Evolutionary conservation across 2,113 vertebrate species (phyloP).

Genomic region (Zosterops borbonicus): DNA sequence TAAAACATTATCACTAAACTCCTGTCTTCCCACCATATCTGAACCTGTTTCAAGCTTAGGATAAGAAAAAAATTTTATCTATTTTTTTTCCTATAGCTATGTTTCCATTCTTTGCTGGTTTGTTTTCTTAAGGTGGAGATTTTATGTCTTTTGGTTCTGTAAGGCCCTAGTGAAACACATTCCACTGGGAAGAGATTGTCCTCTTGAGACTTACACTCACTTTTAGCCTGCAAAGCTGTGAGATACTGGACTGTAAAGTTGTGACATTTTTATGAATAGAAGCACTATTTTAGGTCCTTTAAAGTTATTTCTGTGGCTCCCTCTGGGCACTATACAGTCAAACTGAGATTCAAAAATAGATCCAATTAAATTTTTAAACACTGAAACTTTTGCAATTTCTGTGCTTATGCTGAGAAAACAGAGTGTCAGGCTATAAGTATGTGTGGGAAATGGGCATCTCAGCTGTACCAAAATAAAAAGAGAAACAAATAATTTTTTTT

Average conservation of each 20-base stretch:
- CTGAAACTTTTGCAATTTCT: not conserved
- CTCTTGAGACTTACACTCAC: not conserved
- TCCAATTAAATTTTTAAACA: conserved; percentile 2
- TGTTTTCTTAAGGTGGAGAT: not conserved
- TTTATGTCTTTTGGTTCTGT: not conserved
- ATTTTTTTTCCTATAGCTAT: not conserved
- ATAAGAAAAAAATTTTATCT: not conserved
- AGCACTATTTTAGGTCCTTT: conserved; percentile 42
- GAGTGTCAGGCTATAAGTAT: not conserved
- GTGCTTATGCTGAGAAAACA: not conserved
- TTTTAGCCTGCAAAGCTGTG: not conserved
- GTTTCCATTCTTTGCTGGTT: not conserved
- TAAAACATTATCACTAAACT: not conserved
- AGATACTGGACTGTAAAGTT: conserved; percentile 14
- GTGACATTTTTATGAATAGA: conserved; percentile 44
- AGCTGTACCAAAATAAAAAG: not conserved
- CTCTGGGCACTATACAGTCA: not conserved
- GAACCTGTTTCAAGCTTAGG: not conserved
- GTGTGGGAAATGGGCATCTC: not conserved
- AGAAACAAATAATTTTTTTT: not conserved
- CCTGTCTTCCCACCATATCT: not conserved
- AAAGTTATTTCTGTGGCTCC: not conserved
- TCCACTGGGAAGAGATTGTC: not conserved
- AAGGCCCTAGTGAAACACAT: not conserved
- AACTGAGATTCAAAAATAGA: conserved; percentile 8